Evolutionary conservation across 2,888 invertebrate genomes (phyloP).

Genomic region (Sphinx pinastri): DNA sequence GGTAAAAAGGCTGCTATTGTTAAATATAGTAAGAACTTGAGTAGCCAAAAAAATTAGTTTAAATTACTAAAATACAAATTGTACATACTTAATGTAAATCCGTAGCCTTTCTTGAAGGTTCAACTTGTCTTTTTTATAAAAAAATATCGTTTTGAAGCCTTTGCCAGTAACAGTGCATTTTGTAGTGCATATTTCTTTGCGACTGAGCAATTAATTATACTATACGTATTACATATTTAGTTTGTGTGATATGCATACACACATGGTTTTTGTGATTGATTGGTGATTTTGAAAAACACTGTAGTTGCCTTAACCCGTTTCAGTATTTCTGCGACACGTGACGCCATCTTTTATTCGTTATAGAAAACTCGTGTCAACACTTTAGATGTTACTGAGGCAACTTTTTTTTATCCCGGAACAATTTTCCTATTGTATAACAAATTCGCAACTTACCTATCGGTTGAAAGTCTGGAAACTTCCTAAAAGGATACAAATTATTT

Average conservation of each 20-base stretch:
- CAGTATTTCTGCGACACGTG: neutral
- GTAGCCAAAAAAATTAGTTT: conserved; percentile 19
- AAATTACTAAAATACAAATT: conserved; percentile 4
- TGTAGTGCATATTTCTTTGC: conserved; percentile 62
- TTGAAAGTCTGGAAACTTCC: conserved; percentile 7
- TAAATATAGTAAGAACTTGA: neutral
- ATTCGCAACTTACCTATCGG: neutral
- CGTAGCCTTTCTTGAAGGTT: conserved; percentile 15
- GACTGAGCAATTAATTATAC: conserved; percentile 54
- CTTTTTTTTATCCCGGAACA: conserved; percentile 2
- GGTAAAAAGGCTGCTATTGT: conserved; percentile 14
- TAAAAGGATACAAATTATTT: conserved; percentile 12
- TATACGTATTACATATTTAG: conserved; percentile 30
- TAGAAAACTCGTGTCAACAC: conserved; percentile 12
- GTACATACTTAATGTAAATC: conserved; percentile 22
- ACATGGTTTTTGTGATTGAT: conserved; percentile 10
- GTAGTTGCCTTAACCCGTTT: conserved; percentile 5
- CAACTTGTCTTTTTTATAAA: conserved; percentile 39
- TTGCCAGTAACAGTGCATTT: conserved; percentile 81
- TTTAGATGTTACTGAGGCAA: conserved; percentile 5
- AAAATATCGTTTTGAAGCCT: conserved; percentile 31
- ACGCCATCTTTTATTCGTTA: conserved; percentile 18
- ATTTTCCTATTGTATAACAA: neutral
- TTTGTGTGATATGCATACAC: conserved; percentile 28
- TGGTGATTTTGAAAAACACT: conserved; percentile 11